Evolutionary conservation across 2,888 invertebrate genomes (phyloP).

Genomic region (Epsilonema sp.): DNA sequence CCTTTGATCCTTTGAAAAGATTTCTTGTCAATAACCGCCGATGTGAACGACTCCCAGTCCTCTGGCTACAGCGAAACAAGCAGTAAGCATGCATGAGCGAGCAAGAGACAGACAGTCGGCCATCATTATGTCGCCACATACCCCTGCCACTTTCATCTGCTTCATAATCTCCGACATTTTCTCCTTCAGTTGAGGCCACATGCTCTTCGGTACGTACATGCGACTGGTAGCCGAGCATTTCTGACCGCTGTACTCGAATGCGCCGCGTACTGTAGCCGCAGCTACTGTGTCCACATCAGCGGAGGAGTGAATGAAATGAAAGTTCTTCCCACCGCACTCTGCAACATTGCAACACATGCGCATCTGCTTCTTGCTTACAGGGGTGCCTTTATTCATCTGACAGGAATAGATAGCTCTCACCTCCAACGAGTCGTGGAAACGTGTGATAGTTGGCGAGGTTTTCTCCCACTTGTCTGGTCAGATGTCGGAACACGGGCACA

Average conservation of each 20-base stretch:
- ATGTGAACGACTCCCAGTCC: constrained; percentile 44
- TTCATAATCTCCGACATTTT: constrained; percentile 47
- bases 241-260: constrained; percentile 85
- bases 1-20: constrained; percentile 64
- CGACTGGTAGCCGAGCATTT: constrained; percentile 98
- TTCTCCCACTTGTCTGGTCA: constrained; percentile 45
- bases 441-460: constrained; percentile 63
- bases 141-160: constrained; percentile 63
- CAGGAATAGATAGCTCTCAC: too few species aligned
- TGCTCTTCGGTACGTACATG: constrained; percentile 73
- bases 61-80: constrained; percentile 13
- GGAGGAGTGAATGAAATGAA: constrained; percentile 79
- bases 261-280: constrained; percentile 53
- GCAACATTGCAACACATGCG: too few species aligned
- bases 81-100: not conserved
- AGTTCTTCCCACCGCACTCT: constrained; percentile 98
- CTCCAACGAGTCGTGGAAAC: constrained; percentile 67
- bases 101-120: too few species aligned
- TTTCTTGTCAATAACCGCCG: constrained; percentile 88
- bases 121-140: too few species aligned
- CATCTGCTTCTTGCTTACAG: too few species aligned
- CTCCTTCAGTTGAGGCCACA: constrained; percentile 51
- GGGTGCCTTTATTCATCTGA: too few species aligned
- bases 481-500: constrained; percentile 42
- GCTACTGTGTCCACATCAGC: constrained; percentile 66